These are phyloP conservation scores for Aepyceros melampus DNA, from an alignment of 2,113 vertebrate species.

Conservation along the genomic window DNA sequence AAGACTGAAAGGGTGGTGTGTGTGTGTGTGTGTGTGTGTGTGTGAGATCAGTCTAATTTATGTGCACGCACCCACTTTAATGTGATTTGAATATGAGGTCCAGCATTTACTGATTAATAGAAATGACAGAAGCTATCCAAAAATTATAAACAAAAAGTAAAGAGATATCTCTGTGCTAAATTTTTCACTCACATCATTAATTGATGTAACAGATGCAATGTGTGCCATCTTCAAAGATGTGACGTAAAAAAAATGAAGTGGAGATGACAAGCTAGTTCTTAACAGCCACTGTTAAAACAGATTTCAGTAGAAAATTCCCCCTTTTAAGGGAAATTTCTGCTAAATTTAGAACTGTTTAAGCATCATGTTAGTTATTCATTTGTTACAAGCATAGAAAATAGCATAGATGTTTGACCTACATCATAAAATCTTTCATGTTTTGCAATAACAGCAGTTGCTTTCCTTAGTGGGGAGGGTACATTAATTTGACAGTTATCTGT, in stretches of 20 bases:
- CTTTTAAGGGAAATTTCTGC: background rate
- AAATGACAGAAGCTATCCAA: background rate
- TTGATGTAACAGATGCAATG: background rate
- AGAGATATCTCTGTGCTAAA: background rate
- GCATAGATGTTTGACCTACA: background rate
- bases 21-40: background rate
- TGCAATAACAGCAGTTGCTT: constrained; percentile 18
- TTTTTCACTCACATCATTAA: background rate
- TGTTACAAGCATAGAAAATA: background rate
- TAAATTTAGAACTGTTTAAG: constrained; percentile 7
- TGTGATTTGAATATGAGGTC: background rate
- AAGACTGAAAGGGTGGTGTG: background rate
- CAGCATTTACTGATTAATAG: background rate
- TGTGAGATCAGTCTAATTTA: background rate
- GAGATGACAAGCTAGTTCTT: background rate
- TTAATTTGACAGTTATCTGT: constrained; percentile 56
- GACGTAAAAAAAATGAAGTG: background rate
- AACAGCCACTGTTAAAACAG: background rate
- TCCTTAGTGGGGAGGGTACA: background rate
- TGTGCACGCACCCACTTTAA: background rate
- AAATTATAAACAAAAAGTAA: background rate
- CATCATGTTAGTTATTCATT: background rate
- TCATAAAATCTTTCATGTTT: constrained; percentile 29
- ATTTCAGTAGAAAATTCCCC: background rate
- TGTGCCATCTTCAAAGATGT: background rate